Conservation (phyloP, 2,113 vertebrate genomes). For the Dipodomys ordii region DNA sequence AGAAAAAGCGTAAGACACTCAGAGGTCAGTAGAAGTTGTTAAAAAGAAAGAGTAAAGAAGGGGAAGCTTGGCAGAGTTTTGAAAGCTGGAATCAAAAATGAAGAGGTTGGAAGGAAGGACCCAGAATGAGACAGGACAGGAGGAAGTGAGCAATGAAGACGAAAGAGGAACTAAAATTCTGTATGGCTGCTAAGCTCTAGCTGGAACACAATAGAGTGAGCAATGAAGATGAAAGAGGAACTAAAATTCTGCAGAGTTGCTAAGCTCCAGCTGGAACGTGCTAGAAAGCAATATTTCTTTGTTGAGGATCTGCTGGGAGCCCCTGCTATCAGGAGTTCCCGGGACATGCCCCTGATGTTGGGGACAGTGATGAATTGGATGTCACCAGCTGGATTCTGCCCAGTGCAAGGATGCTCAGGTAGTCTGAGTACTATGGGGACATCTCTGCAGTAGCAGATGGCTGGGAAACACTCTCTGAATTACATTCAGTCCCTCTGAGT, state of each 20-base stretch:
- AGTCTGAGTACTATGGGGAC: neutral
- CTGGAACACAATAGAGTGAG: neutral
- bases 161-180: neutral
- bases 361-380: neutral
- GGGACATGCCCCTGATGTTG: neutral
- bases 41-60: neutral
- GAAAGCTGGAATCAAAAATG: neutral
- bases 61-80: neutral
- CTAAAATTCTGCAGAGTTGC: neutral
- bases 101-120: neutral
- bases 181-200: neutral
- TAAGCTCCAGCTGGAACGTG: neutral
- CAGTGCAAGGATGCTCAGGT: neutral
- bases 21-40: neutral
- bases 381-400: constrained; percentile 15
- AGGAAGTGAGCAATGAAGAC: neutral
- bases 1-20: neutral
- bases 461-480: neutral
- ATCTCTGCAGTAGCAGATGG: neutral
- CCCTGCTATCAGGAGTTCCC: neutral
- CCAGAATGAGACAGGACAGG: neutral
- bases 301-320: neutral
- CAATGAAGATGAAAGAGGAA: neutral
- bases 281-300: neutral
- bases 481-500: neutral